Evolutionary conservation across 2,797 vertebrate genomes (phyloP).

Genomic region (Spinus olivaceus): DNA sequence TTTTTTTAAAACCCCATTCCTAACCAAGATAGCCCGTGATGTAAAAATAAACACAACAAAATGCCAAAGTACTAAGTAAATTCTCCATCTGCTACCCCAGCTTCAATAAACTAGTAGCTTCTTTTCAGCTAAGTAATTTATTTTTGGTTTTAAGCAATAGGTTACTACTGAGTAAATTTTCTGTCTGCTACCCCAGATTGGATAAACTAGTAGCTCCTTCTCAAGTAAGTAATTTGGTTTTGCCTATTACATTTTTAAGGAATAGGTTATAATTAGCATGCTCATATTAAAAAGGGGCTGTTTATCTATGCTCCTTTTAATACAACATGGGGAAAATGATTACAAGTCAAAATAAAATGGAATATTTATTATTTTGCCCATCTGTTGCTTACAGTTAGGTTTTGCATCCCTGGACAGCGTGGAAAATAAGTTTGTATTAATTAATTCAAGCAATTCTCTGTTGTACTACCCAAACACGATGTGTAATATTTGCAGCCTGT

Average conservation of each 20-base stretch:
- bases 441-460: conserved; percentile 60
- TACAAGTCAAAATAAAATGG: conserved; percentile 65
- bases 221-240: neutral
- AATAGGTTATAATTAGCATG: neutral
- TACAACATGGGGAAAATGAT: conserved; percentile 41
- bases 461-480: conserved; percentile 49
- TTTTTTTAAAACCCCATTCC: neutral
- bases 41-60: neutral
- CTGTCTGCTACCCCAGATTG: neutral
- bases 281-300: conserved; percentile 28
- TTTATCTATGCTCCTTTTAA: conserved; percentile 46
- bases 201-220: neutral
- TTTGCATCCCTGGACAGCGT: conserved; percentile 56
- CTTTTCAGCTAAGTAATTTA: neutral
- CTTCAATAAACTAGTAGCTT: neutral
- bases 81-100: neutral
- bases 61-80: neutral
- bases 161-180: neutral
- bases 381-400: conserved; percentile 64
- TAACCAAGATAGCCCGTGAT: neutral
- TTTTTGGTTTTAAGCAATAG: conserved; percentile 4
- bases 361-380: conserved; percentile 71
- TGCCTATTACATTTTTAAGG: neutral
- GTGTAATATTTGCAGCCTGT: conserved; percentile 47
- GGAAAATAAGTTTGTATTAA: conserved; percentile 67